Base-by-base conservation (phyloP, 2,113 vertebrate species). In the Oxygymnocypris stewartii region DNA sequence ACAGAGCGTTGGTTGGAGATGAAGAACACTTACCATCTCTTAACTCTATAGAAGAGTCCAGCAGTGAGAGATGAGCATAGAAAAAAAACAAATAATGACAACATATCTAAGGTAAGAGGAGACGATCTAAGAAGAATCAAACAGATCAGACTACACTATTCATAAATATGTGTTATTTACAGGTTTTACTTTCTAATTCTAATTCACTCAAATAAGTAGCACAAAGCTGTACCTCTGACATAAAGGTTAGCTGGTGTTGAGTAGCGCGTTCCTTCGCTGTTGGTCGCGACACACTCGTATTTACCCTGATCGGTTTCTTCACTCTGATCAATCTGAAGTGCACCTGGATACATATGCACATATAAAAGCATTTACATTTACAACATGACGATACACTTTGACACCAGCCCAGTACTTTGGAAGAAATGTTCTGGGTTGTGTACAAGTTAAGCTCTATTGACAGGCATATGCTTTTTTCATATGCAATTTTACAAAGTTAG, bases 281-380 rank as follows among this genome's bases (percentile, higher is more conserved):
- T 99, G 94, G 98, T 99, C 91, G 98, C 98, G 93, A 99, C 98
- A 95, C 98, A 99, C 91, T 99, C 98, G 92, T 99, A 99, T 95
- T 99, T 99, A 88, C 98, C 98, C 96, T 99, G 98, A 95, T 99
- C 98, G 40, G 97, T 97, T 92, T 99, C 98, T 95, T 99, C 97
- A 28, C 98, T 99, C 94, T 97, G 95, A 93, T 99, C 98, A 86
- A 99, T 99, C 96, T 99, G 98, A 86, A 99, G 96, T 86, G 98
- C 98, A 94, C 98, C 98, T 99, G 95, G 92, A 82, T 42, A 79
- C 42, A 87, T 40, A 37, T 61, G 47, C 42, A 84, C 77, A 82
- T 18, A 63, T 54, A 78, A 51, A 74, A 25, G 23, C 31, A 49
- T 20, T n/a, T 49, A 67, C 81, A 82, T 82, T 82, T 82, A 71